Conservation (phyloP, 2,797 vertebrate species). For the Eulemur coronatus region DNA sequence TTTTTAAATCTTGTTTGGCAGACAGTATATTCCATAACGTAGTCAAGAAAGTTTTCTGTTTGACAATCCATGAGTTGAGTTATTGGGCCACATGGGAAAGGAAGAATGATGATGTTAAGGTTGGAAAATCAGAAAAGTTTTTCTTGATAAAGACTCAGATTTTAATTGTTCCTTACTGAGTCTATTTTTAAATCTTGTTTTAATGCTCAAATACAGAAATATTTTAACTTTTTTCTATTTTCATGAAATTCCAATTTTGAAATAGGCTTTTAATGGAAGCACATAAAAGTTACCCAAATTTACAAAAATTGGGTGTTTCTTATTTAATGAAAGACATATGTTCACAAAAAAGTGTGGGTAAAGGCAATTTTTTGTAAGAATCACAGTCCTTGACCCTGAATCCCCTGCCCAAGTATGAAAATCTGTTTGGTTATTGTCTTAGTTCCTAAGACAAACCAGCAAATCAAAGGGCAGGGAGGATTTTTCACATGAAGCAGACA, state of each 20-base stretch:
- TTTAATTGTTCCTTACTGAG: neutral
- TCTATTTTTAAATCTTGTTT: slow-evolving; percentile 37
- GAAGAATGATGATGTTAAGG: neutral
- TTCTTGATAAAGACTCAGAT: slow-evolving; percentile 47
- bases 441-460: neutral
- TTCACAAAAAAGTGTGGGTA: slow-evolving; percentile 34
- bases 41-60: neutral
- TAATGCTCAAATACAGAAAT: slow-evolving; percentile 49
- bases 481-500: neutral
- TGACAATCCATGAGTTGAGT: neutral
- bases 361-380: slow-evolving; percentile 43
- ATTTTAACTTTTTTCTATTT: neutral
- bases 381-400: slow-evolving; percentile 29
- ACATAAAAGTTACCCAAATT: slow-evolving; percentile 56
- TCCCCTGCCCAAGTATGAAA: neutral
- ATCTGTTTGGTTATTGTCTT: neutral
- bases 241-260: slow-evolving; percentile 51
- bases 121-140: neutral
- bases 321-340: slow-evolving; percentile 65
- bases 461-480: neutral
- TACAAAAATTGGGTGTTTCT: slow-evolving; percentile 49
- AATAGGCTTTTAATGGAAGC: slow-evolving; percentile 46
- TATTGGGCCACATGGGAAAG: neutral
- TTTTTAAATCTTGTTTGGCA: neutral
- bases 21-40: neutral